Percentiles rank a stretch among this genome's conserved stretches.
phyloP scores from a whole-genome alignment of 1,140 invertebrate species.

The Acromyrmex echinatior region DNA sequence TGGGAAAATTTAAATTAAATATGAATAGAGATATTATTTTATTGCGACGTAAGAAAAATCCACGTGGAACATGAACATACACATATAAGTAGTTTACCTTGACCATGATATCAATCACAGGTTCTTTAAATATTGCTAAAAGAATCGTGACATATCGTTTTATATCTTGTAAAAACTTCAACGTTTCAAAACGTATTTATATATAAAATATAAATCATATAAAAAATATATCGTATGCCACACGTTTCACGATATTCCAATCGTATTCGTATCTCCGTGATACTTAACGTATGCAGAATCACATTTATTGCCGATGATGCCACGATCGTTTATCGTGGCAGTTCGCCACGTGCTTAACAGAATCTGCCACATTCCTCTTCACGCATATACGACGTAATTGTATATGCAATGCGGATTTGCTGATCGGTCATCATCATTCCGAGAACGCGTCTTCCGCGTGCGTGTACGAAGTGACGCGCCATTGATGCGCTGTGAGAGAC shows the following conservation, averaged over 20 bases:
- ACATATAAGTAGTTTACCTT: background rate
- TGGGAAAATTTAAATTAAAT: background rate
- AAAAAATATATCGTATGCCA: background rate
- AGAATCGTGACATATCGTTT: background rate
- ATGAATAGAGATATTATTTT: background rate
- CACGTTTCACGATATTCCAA: background rate
- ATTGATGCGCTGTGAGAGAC: background rate
- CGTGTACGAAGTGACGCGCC: conserved; percentile 8
- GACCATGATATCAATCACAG: conserved; percentile 5
- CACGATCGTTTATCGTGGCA: no score
- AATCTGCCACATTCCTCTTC: conserved; percentile 38
- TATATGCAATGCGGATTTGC: conserved; percentile 45
- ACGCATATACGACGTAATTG: conserved; percentile 7
- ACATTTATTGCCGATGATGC: background rate
- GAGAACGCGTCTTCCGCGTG: conserved; percentile 40
- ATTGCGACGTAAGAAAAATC: conserved; percentile 16
- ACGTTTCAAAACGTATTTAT: background rate
- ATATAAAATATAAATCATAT: background rate
- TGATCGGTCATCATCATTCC: conserved; percentile 43
- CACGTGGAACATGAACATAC: background rate
- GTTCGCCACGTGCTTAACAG: conserved; percentile 35
- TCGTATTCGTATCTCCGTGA: background rate
- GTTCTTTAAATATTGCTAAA: background rate
- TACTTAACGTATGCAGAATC: conserved; percentile 11
- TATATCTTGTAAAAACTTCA: background rate